phyloP scores from a whole-genome alignment of 2,888 invertebrate genomes.

The Pristionchus arcanus region DNA sequence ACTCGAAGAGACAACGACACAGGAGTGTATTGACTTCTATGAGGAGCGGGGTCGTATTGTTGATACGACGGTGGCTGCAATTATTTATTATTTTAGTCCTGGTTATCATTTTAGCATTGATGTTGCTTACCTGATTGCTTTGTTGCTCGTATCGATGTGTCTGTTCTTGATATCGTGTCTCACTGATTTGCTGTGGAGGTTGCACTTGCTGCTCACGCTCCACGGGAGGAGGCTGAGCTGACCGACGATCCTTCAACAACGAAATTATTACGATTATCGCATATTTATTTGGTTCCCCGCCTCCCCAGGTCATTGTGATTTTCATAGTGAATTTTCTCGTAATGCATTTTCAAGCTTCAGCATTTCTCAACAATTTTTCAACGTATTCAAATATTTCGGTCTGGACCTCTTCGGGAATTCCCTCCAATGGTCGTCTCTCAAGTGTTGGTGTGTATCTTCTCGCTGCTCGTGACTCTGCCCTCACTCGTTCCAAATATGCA shows the following conservation, averaged over 20 bases:
- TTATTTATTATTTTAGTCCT: neutral
- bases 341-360: neutral
- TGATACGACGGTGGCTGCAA: slow-evolving; percentile 35
- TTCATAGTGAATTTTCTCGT: neutral
- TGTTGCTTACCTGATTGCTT: slow-evolving; percentile 23
- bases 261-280: neutral
- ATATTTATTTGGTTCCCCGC: neutral
- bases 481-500: slow-evolving; percentile 65
- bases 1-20: slow-evolving; percentile 32
- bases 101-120: neutral
- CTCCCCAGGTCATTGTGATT: neutral
- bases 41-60: slow-evolving; percentile 6
- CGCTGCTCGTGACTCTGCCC: slow-evolving; percentile 49
- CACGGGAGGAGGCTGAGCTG: slow-evolving; percentile 61
- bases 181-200: neutral
- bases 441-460: slow-evolving; percentile 54
- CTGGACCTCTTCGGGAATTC: slow-evolving; percentile 53
- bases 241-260: slow-evolving; percentile 64
- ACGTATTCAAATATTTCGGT: neutral
- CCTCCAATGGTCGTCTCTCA: slow-evolving; percentile 38
- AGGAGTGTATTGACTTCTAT: neutral
- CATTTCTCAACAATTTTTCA: neutral
- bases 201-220: slow-evolving; percentile 16
- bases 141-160: slow-evolving; percentile 56
- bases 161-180: slow-evolving; percentile 59